Conservation (phyloP, 1,140 invertebrate genomes). For the Aculops lycopersici region DNA sequence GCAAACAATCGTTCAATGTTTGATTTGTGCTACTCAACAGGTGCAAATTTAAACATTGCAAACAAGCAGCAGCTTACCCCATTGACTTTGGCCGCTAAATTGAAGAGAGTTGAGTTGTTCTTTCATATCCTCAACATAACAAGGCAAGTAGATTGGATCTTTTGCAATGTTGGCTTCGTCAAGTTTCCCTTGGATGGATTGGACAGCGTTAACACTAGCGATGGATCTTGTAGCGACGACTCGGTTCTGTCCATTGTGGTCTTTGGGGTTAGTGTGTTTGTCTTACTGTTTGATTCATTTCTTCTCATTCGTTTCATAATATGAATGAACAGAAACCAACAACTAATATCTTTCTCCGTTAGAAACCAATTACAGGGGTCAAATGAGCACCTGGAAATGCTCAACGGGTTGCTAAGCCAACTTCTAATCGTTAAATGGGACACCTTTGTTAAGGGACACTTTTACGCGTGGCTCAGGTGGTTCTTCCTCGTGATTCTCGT, state of each 20-base stretch:
- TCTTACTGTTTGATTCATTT: not conserved
- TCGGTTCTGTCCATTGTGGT: slow-evolving; percentile 89
- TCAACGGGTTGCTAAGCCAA: slow-evolving; percentile 77
- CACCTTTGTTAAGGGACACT: slow-evolving; percentile 52
- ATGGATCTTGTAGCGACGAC: slow-evolving; percentile 62
- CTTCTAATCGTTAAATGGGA: slow-evolving; percentile 90
- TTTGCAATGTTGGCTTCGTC: slow-evolving; percentile 72
- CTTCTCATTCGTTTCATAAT: too few relatives aligned
- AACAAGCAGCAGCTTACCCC: slow-evolving; percentile 68
- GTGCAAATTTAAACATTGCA: slow-evolving; percentile 42
- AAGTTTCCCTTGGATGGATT: slow-evolving; percentile 82
- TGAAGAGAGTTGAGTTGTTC: slow-evolving; percentile 70
- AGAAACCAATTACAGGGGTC: slow-evolving; percentile 59
- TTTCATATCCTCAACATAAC: slow-evolving; percentile 79
- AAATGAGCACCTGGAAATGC: slow-evolving; percentile 66
- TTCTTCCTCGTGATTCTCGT: too few relatives aligned
- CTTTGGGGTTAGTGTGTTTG: slow-evolving; percentile 40
- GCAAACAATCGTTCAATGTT: slow-evolving; percentile 75
- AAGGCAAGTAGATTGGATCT: slow-evolving; percentile 81
- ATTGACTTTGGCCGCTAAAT: slow-evolving; percentile 61
- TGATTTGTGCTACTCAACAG: slow-evolving; percentile 69
- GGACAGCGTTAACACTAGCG: slow-evolving; percentile 69
- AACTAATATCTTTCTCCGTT: too few relatives aligned
- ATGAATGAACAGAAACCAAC: too few relatives aligned
- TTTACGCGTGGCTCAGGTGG: not conserved